Base-by-base conservation (phyloP, 2,888 invertebrate genomes). In the Drosophila pseudotalamancana region DNA sequence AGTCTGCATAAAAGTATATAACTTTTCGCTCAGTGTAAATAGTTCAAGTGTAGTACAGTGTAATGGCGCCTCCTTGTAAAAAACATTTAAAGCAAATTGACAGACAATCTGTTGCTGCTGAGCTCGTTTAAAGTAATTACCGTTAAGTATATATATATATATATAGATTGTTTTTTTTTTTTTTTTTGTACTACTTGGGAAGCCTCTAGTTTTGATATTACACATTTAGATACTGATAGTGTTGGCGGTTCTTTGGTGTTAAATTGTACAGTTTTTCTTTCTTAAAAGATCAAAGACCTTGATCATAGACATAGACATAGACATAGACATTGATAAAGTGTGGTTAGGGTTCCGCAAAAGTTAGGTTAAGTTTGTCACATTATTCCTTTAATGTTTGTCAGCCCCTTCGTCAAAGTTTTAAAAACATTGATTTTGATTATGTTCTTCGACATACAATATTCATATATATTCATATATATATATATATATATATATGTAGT, bases 171-270 rank as follows among this genome's bases (percentile, higher is more conserved):
- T 11, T 21, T 39, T 54, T 42, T 49, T 12, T 23, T 43, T 39
- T 45, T 11, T 18, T 67, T 81, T 81, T 81, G 81, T 81, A 81
- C 81, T 81, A 81, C 87, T 78, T 69, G 84, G 81, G 81, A 81
- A 81, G 81, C 81, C 81, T 81, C 81, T 81, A 81, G 87, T 85
- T 87, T 69, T 74, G 79, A 78, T 78, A 70, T 66, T 75, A 73
- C 63, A 59, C 55, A 77, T 21, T 49, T 65, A 68, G 53, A 76
- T 83, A 78, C 68, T 79, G 84, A 82, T 82, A 83, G 77, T 75
- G 45, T 75, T 75, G 63, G 54, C 53, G 62, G 50, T 64, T 70
- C 51, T 54, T 64, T 50, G 18, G n/a, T 37, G 32, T 46, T 59
- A 53, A 68, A 61, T 77, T 64, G 51, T 72, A 81, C 69, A 72